Percentiles rank a stretch among this genome's conserved stretches.
These are phyloP conservation scores for Mustela lutreola DNA, from an alignment of 2,113 vertebrate species.

Conservation along the genomic window DNA sequence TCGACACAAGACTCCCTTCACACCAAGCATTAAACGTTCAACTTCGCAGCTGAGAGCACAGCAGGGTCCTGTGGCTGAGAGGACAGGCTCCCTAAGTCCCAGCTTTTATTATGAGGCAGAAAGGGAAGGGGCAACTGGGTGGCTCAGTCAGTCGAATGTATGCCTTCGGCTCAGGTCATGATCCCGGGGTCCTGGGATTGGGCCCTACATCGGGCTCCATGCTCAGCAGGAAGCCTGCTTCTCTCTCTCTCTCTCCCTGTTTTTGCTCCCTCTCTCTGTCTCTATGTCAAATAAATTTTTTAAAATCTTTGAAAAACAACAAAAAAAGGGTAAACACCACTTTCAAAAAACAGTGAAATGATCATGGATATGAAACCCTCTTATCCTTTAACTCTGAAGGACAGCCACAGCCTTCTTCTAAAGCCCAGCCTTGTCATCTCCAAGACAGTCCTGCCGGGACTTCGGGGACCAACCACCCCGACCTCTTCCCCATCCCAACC, in stretches of 20 bases:
- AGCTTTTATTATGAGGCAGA: background rate
- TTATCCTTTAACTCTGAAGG: conserved; percentile 14
- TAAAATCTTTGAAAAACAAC: too few species aligned
- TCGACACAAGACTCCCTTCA: background rate
- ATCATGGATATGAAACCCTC: background rate
- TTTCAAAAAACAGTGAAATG: background rate
- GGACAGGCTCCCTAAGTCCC: background rate
- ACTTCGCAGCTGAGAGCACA: background rate
- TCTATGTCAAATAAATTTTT: too few species aligned
- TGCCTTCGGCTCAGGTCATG: too few species aligned
- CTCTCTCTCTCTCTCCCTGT: too few species aligned
- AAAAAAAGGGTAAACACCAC: background rate
- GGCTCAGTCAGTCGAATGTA: too few species aligned
- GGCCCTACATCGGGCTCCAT: too few species aligned
- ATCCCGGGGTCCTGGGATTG: too few species aligned
- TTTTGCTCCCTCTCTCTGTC: too few species aligned
- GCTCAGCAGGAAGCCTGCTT: too few species aligned
- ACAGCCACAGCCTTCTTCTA: background rate
- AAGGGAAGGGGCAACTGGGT: background rate
- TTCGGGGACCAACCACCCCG: background rate
- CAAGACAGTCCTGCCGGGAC: background rate
- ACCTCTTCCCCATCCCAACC: background rate
- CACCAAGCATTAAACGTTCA: background rate
- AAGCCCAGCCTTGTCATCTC: background rate
- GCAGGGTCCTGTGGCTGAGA: background rate